Conservation (phyloP, 2,113 vertebrate species). For the Chiloscyllium plagiosum region DNA sequence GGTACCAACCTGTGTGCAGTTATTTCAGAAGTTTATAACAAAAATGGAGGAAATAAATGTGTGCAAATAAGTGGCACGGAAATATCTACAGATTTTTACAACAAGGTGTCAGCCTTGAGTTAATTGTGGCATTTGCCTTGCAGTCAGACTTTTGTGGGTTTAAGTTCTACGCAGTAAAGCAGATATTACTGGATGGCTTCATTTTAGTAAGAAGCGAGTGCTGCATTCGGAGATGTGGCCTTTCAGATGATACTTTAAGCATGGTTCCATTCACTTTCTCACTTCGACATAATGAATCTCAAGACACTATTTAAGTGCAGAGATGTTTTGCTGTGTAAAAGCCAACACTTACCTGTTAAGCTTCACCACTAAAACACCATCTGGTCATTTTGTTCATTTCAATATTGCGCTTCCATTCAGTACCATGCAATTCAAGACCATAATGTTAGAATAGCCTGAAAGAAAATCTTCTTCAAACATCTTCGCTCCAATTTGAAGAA, state of each 20-base stretch:
- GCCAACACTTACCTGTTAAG: not conserved
- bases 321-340: not conserved
- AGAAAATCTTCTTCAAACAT: not conserved
- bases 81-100: not conserved
- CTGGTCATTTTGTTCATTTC: not conserved
- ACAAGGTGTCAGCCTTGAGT: too few relatives aligned
- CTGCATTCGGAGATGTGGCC: not conserved
- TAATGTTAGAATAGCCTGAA: not conserved
- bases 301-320: not conserved
- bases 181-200: not conserved
- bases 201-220: not conserved
- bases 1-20: too few relatives aligned
- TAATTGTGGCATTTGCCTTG: too few relatives aligned
- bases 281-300: not conserved
- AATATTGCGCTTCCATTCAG: not conserved
- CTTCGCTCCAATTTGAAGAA: not conserved
- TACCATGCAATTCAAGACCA: not conserved
- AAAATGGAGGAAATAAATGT: not conserved
- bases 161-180: too few relatives aligned
- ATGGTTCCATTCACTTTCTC: not conserved
- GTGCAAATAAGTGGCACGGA: not conserved
- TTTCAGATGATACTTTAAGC: not conserved
- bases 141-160: too few relatives aligned
- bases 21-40: too few relatives aligned
- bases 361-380: not conserved